Percentiles rank a stretch among this genome's conserved stretches.
phyloP scores from a whole-genome alignment of 2,797 vertebrate species.

The Malacoraja senta region DNA sequence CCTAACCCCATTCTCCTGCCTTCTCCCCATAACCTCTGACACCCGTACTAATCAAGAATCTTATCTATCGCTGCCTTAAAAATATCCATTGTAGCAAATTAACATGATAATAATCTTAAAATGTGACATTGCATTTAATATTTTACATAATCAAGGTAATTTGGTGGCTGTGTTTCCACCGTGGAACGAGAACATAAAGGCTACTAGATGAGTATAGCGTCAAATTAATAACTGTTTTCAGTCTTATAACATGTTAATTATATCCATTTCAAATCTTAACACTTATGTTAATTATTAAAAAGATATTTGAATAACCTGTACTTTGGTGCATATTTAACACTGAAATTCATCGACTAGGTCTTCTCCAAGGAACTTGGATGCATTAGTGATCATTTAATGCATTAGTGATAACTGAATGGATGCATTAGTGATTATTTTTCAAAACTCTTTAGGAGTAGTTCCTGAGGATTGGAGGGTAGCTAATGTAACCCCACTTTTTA shows the following conservation, averaged over 20 bases:
- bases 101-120: neutral
- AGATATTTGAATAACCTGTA: slow-evolving; percentile 1
- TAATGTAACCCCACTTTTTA: no score
- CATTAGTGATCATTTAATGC: no score
- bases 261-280: slow-evolving; percentile 26
- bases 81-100: no score
- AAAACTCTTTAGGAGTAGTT: no score
- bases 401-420: no score
- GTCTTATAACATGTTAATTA: slow-evolving; percentile 32
- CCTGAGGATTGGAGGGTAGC: no score
- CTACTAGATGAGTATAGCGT: neutral
- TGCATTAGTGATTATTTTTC: no score
- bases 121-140: neutral
- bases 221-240: slow-evolving; percentile 37
- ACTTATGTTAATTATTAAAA: slow-evolving; percentile 7
- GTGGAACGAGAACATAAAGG: neutral
- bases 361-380: neutral
- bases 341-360: neutral
- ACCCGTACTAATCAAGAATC: no score
- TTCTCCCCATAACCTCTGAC: no score
- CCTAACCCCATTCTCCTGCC: no score
- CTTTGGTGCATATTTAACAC: slow-evolving; percentile 10
- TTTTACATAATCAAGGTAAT: neutral
- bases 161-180: neutral
- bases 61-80: no score